phyloP scores from a whole-genome alignment of 2,888 invertebrate genomes.

The Catocala fraxini region DNA sequence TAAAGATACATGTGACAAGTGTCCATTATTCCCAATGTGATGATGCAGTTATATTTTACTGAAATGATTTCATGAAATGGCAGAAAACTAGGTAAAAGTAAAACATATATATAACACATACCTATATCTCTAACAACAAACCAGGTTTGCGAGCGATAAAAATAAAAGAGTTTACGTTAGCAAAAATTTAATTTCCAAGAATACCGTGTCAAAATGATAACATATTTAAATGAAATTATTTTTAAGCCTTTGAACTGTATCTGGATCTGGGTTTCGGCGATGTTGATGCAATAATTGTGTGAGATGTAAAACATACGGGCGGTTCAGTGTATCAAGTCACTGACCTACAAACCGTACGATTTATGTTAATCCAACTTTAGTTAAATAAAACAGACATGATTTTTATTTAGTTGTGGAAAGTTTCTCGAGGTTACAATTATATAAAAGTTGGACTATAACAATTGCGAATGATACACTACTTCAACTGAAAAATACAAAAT shows the following conservation, averaged over 20 bases:
- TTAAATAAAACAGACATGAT: slow-evolving; percentile 1
- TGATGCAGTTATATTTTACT: background rate
- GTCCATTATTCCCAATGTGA: too few species aligned
- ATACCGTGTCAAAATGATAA: slow-evolving; percentile 15
- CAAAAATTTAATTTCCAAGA: slow-evolving; percentile 19
- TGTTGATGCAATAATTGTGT: slow-evolving; percentile 44
- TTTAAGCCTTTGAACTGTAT: slow-evolving; percentile 28
- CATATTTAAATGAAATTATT: slow-evolving; percentile 26
- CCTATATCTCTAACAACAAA: background rate
- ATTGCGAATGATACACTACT: too few species aligned
- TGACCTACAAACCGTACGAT: slow-evolving; percentile 26
- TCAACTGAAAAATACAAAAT: too few species aligned
- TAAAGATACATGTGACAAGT: too few species aligned
- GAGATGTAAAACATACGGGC: slow-evolving; percentile 25
- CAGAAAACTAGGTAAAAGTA: too few species aligned
- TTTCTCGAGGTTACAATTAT: too few species aligned
- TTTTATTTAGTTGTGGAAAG: too few species aligned
- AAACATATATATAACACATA: too few species aligned
- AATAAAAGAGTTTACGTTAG: slow-evolving; percentile 14
- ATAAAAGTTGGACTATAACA: too few species aligned
- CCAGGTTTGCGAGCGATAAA: slow-evolving; percentile 9
- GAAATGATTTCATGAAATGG: background rate
- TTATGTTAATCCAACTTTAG: slow-evolving; percentile 1
- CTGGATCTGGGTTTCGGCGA: slow-evolving; percentile 19
- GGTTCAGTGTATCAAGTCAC: slow-evolving; percentile 26